Evolutionary conservation across 2,113 vertebrate genomes (phyloP).

Genomic region (Galbula dea): DNA sequence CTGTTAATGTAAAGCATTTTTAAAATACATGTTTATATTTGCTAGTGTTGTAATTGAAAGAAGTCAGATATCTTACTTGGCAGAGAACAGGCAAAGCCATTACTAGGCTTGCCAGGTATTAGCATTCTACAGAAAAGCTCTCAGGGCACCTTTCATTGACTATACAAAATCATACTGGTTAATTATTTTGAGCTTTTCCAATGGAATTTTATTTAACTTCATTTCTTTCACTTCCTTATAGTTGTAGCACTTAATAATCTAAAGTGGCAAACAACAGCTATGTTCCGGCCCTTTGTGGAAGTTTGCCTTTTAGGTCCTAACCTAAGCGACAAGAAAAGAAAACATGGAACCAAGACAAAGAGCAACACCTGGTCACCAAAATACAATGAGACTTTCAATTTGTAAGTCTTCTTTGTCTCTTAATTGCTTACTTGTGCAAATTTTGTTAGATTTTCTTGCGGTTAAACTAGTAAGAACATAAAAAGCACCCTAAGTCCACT

Average conservation of each 20-base stretch:
- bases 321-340: constrained; percentile 92
- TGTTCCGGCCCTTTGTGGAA: constrained; percentile 98
- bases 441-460: not conserved
- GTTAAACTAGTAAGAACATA: not conserved
- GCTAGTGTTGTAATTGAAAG: not conserved
- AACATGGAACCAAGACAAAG: constrained; percentile 97
- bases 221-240: constrained; percentile 37
- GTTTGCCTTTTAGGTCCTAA: constrained; percentile 90
- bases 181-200: not conserved
- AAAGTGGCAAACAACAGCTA: constrained; percentile 91
- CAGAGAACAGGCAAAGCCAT: not conserved
- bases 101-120: not conserved
- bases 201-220: not conserved
- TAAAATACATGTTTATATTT: not conserved
- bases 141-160: not conserved
- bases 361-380: constrained; percentile 99
- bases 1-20: not conserved
- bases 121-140: not conserved
- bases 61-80: not conserved
- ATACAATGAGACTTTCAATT: constrained; percentile 98
- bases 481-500: not conserved
- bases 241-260: constrained; percentile 92
- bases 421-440: not conserved
- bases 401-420: constrained; percentile 79
- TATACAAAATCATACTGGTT: not conserved